Evolutionary conservation across 2,113 vertebrate species (phyloP).

Genomic region (Ploceus nigricollis): DNA sequence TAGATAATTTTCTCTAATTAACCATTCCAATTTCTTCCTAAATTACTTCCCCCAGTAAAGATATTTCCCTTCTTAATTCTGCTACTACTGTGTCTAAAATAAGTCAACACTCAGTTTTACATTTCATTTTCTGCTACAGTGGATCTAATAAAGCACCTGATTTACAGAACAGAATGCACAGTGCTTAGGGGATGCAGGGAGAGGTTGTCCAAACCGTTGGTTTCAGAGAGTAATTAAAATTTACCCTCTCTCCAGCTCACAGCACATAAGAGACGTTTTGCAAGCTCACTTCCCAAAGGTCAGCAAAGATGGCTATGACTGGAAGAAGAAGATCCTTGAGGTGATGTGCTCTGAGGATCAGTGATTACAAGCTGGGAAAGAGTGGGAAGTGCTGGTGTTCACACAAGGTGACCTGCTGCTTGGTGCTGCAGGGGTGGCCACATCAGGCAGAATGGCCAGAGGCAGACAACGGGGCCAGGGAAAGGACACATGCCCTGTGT

Average conservation of each 20-base stretch:
- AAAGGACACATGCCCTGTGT: fast-evolving
- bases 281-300: not conserved
- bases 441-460: not conserved
- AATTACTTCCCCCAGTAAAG: slow-evolving; percentile 25
- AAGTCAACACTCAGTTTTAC: not conserved
- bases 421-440: not conserved
- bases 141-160: not conserved
- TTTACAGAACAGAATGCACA: not conserved
- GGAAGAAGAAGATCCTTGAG: not conserved
- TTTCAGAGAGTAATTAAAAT: not conserved
- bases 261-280: not conserved
- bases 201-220: not conserved
- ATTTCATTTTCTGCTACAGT: not conserved
- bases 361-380: not conserved
- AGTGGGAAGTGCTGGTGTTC: not conserved
- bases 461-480: not conserved
- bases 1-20: slow-evolving; percentile 56
- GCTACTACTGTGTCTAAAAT: not conserved
- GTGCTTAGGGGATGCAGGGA: not conserved
- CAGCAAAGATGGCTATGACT: not conserved
- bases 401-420: fast-evolving
- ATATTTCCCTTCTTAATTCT: slow-evolving; percentile 33
- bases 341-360: not conserved
- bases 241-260: not conserved
- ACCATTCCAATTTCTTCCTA: slow-evolving; percentile 32